A percentile compares a stretch with the other conserved stretches of the same genome.
These are phyloP conservation scores for Halcyon badia DNA, from an alignment of 2,797 vertebrate species.

Conservation along the genomic window DNA sequence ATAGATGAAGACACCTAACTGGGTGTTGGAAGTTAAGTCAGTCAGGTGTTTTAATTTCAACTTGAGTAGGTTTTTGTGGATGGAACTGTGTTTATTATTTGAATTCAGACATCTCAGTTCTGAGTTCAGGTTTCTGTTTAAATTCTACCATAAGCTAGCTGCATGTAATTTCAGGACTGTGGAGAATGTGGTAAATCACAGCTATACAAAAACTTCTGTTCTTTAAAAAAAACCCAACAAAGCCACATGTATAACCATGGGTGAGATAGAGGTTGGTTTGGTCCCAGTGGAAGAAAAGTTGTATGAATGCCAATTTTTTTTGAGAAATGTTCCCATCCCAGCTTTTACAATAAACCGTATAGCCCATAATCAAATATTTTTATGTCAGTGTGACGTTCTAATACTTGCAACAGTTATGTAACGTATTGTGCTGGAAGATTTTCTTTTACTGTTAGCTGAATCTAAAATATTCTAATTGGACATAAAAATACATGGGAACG, in stretches of 20 bases:
- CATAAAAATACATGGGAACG: neutral
- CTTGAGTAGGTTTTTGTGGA: neutral
- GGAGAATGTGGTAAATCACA: neutral
- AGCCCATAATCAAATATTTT: neutral
- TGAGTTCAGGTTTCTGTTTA: neutral
- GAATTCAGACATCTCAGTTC: neutral
- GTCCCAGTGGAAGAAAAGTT: neutral
- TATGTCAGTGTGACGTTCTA: neutral
- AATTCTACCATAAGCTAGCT: neutral
- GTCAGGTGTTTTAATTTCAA: neutral
- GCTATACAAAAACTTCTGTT: neutral
- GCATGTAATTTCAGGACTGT: neutral
- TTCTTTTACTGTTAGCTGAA: neutral
- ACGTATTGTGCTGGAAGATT: neutral
- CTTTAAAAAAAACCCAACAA: neutral
- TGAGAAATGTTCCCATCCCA: neutral
- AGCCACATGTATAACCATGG: fast-evolving
- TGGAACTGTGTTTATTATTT: neutral
- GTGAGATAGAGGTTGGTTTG: neutral
- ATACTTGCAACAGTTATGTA: neutral
- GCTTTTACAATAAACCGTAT: neutral
- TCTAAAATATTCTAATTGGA: neutral
- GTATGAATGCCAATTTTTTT: neutral
- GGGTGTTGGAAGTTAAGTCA: neutral
- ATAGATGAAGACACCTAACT: neutral